Conservation (phyloP, 2,797 vertebrate genomes). For the Gallinago stenura region DNA sequence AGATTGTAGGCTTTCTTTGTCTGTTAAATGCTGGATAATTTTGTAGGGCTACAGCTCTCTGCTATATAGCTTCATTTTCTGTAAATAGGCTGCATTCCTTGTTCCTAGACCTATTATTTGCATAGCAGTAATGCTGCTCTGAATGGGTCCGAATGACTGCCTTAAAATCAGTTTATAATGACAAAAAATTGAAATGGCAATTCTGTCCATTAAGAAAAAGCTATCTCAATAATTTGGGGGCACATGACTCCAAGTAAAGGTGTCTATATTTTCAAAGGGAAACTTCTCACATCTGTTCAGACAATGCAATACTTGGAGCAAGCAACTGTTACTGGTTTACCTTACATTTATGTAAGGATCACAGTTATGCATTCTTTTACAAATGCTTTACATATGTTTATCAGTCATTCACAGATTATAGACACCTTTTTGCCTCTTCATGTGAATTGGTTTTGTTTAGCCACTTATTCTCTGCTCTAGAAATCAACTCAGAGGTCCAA, state of each 20-base stretch:
- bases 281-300: neutral
- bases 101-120: neutral
- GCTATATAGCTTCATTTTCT: neutral
- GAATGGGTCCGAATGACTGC: neutral
- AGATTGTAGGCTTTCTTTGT: neutral
- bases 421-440: neutral
- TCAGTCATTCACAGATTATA: neutral
- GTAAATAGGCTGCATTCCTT: neutral
- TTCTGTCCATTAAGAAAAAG: neutral
- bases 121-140: neutral
- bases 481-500: neutral
- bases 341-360: neutral
- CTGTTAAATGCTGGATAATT: neutral
- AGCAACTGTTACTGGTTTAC: neutral
- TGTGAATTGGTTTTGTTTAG: neutral
- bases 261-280: neutral
- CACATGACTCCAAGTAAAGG: neutral
- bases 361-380: neutral
- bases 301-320: neutral
- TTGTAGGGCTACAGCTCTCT: neutral
- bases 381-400: neutral
- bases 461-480: neutral
- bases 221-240: neutral
- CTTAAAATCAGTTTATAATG: neutral
- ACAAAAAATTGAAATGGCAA: neutral